phyloP scores from a whole-genome alignment of 2,113 vertebrate species.

The Gracilinanus agilis region DNA sequence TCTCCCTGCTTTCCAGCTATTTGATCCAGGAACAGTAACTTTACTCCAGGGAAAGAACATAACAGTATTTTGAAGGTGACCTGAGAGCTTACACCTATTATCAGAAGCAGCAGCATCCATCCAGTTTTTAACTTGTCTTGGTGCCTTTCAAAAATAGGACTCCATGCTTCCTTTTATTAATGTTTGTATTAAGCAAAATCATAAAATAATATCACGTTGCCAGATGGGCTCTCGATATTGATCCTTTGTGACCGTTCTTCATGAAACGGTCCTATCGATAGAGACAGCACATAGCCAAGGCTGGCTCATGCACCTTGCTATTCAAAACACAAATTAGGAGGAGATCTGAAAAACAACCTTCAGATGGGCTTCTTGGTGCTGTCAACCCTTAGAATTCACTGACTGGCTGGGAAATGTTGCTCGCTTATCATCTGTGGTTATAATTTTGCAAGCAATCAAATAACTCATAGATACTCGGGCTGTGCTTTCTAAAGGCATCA shows the following conservation, averaged over 20 bases:
- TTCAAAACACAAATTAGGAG: constrained; percentile 22
- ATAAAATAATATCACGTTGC: constrained; percentile 34
- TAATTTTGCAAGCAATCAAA: constrained; percentile 22
- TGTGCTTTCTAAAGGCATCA: constrained; percentile 53
- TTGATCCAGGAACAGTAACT: constrained; percentile 29
- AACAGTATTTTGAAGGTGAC: constrained; percentile 75
- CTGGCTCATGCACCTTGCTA: constrained; percentile 69
- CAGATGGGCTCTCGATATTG: constrained; percentile 69
- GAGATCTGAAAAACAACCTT: constrained; percentile 50
- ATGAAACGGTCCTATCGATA: constrained; percentile 70
- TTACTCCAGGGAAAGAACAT: constrained; percentile 35
- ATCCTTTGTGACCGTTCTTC: constrained; percentile 73
- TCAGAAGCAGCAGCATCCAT: constrained; percentile 49
- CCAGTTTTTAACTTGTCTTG: constrained; percentile 42
- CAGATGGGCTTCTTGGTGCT: constrained; percentile 42
- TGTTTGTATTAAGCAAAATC: constrained; percentile 43
- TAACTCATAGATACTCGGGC: constrained; percentile 53
- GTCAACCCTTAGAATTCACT: constrained; percentile 52
- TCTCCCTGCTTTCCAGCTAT: not conserved
- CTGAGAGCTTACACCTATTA: constrained; percentile 55
- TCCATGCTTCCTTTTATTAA: constrained; percentile 69
- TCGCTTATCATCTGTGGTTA: constrained; percentile 45
- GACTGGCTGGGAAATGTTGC: constrained; percentile 58
- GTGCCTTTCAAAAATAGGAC: constrained; percentile 45
- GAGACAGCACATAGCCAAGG: constrained; percentile 57